Base-by-base conservation (phyloP, 2,888 invertebrate genomes). In the Morinoia aosen region DNA sequence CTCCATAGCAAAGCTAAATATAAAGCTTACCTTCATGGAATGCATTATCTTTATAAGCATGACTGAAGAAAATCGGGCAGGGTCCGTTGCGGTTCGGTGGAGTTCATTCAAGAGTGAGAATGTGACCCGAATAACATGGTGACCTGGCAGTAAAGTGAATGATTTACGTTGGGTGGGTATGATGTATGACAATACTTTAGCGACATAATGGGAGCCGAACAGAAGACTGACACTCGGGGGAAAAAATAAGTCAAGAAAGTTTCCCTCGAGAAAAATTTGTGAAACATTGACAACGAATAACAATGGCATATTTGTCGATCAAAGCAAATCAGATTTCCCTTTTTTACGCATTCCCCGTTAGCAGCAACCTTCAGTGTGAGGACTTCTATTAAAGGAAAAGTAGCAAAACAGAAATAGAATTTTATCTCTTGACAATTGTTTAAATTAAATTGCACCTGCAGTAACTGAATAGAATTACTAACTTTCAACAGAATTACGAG, bases 61-160 rank as follows among this genome's bases (percentile, higher is more conserved):
- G 76, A 76, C 33, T 76, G 76, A 76, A 25, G 76, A 33, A 76
- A 76, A 76, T 76, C 76, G 16, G 76, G 25, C 76, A 33, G 19
- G 33, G 48, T 90, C 3, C 48, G 90, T 90, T 90, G 16, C 40
- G 90, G 90, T 39, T 90, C 48, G 48, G 48, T 90, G 40, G 40
- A 90, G 90, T 33, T 19, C 48, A 11, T 40, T 90, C 16, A 90
- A 48, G 90, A 48, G 40, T 90, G 12, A 90, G 90, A 90, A 48
- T 90, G 48, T 90, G 90, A 90, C 90, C 90, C 48, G 40, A 90
- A 90, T 40, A 90, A 48, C 90, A 25, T 90, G 90, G 90, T 90
- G 40, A 40, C 39, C 90, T 14, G 90, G 90, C 48, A 90, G 48
- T 90, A 90, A 90, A 90, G 33, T 48, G 48, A 5, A 90, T 90